phyloP scores from a whole-genome alignment of 2,113 vertebrate species.

The Cheilinus undulatus region DNA sequence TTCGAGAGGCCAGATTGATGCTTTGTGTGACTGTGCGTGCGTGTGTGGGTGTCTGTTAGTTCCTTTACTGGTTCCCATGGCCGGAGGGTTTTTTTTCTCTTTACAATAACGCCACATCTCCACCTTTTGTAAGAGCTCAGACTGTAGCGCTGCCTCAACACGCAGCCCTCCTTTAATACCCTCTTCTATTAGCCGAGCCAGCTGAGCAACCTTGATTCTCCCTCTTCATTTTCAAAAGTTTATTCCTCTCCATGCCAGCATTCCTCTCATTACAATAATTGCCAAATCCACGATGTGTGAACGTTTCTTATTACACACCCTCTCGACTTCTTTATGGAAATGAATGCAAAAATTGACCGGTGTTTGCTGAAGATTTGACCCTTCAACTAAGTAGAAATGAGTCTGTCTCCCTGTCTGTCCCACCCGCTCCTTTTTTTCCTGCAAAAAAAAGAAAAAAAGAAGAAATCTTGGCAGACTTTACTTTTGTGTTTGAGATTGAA shows the following conservation, averaged over 20 bases:
- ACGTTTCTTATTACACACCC: constrained; percentile 7
- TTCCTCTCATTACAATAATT: constrained; percentile 22
- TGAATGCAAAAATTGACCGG: constrained; percentile 17
- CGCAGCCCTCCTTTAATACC: constrained; percentile 32
- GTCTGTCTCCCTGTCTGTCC: background rate
- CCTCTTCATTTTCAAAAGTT: constrained; percentile 5
- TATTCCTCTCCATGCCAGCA: constrained; percentile 22
- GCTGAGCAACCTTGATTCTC: constrained; percentile 22
- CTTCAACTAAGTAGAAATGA: background rate
- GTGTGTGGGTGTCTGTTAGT: constrained; percentile 49
- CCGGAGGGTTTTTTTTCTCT: constrained; percentile 47
- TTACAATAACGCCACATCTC: constrained; percentile 41
- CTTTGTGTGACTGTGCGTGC: constrained; percentile 4
- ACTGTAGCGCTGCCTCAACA: constrained; percentile 20
- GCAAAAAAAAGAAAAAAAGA: constrained; percentile 1
- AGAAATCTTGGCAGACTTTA: constrained; percentile 10
- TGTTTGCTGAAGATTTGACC: constrained; percentile 8
- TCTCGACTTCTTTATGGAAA: constrained; percentile 19
- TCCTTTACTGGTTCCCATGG: constrained; percentile 54
- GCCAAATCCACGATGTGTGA: constrained; percentile 2
- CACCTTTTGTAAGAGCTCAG: constrained; percentile 41
- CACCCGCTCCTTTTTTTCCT: background rate
- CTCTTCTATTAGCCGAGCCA: constrained; percentile 35
- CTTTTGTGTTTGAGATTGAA: background rate
- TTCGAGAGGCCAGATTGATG: constrained; percentile 22